Evolutionary conservation across 2,888 invertebrate species (phyloP).

Genomic region (Orthosia gracilis): DNA sequence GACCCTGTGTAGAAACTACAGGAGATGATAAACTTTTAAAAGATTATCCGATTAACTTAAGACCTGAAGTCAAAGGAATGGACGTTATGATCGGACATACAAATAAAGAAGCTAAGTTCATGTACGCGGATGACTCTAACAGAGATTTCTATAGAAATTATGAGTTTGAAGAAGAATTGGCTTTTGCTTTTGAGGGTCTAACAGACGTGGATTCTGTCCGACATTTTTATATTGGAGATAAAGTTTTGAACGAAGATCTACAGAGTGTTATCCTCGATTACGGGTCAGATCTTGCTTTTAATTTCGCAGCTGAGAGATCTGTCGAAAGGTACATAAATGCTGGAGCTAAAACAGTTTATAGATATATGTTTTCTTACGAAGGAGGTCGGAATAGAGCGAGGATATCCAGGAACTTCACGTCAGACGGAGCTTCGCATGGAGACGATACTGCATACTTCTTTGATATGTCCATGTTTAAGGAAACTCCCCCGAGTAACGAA

Average conservation of each 20-base stretch:
- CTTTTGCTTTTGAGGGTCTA: constrained; percentile 12
- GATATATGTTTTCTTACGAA: constrained; percentile 40
- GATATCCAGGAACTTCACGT: constrained; percentile 23
- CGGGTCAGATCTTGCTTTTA: constrained; percentile 39
- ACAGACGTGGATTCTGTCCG: constrained; percentile 13
- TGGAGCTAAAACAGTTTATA: constrained; percentile 11
- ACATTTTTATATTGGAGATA: constrained; percentile 44
- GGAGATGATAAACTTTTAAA: constrained; percentile 7
- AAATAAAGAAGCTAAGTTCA: constrained; percentile 34
- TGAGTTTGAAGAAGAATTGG: constrained; percentile 36
- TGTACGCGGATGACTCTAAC: constrained; percentile 33
- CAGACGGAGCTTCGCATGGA: constrained; percentile 23
- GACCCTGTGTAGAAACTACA: constrained; percentile 20
- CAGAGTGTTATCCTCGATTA: constrained; percentile 29
- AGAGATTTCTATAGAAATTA: constrained; percentile 33
- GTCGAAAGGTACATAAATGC: constrained; percentile 28
- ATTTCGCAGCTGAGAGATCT: constrained; percentile 8
- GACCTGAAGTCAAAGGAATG: constrained; percentile 39
- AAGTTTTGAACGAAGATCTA: not conserved
- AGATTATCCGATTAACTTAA: constrained; percentile 29
- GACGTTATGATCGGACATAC: constrained; percentile 44
- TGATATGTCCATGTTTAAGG: constrained; percentile 7
- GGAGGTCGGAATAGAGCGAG: constrained; percentile 27
- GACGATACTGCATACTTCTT: constrained; percentile 33
- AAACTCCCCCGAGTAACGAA: constrained; percentile 7